phyloP scores from a whole-genome alignment of 2,113 vertebrate species.

The Dinomys branickii region DNA sequence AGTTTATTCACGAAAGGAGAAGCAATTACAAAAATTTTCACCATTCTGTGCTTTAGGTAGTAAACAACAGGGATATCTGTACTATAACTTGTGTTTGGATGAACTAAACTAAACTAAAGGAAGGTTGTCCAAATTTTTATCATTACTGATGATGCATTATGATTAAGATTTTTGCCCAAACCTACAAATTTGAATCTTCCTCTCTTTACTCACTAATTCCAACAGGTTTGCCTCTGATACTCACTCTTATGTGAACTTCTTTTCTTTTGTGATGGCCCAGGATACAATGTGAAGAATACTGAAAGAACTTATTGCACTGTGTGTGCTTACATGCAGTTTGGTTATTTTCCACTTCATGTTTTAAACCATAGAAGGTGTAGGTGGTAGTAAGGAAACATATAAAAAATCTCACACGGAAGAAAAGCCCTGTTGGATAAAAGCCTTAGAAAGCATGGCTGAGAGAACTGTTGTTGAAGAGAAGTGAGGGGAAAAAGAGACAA shows the following conservation, averaged over 20 bases:
- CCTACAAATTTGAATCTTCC: not conserved
- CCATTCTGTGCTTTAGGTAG: not conserved
- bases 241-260: not conserved
- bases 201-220: not conserved
- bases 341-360: not conserved
- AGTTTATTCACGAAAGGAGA: not conserved
- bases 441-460: not conserved
- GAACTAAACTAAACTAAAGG: not conserved
- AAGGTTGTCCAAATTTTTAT: not conserved
- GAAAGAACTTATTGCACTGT: not conserved
- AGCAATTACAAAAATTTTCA: not conserved
- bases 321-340: not conserved
- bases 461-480: not conserved
- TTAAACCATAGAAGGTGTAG: not conserved
- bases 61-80: fast-evolving
- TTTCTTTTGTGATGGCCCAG: not conserved
- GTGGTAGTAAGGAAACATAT: not conserved
- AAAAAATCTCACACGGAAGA: not conserved
- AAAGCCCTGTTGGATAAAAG: not conserved
- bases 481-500: not conserved
- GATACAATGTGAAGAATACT: not conserved
- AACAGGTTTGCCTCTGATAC: not conserved
- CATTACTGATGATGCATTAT: not conserved
- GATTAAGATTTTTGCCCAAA: not conserved
- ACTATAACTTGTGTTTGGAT: not conserved